Evolutionary conservation across 2,888 invertebrate genomes (phyloP), one percentile per base, ranked within the genome.

Genomic region (Amaurobius ferox): DNA sequence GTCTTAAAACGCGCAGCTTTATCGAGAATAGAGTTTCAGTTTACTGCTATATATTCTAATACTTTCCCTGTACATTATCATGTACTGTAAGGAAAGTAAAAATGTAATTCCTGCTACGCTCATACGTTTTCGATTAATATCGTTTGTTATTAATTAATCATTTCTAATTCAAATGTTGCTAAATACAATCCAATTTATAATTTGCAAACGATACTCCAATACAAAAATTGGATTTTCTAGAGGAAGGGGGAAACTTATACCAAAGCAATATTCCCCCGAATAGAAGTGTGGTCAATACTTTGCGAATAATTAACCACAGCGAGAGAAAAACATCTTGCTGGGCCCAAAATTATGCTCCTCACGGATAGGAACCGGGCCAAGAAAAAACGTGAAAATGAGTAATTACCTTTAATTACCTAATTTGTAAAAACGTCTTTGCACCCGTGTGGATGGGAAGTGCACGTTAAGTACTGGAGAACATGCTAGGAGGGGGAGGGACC

Each of bases 401-500:
- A 39, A 72, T 78, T 85, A 39, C 71, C 77, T 85, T 77, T 85
- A 85, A 85, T 77, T 76, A 85, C 72, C 66, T 77, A 77, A 77
- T 77, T 77, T 72, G 66, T 32, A 26, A 39, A 67, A 77, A 66
- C 77, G 67, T 67, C 72, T 78, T 66, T 68, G 66, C 61, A 70
- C 74, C 64, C 72, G 72, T n/a, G n/a, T 32, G 71, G 35, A 85
- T 19, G 66, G 35, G 64, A 77, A 62, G 81, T 62, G 64, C 70
- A 81, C 67, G 67, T 48, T 32, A 72, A 67, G 72, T 66, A 35
- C 35, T 19, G 64, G 26, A 68, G 70, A 83, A 74, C 39, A 74
- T 67, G 80, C 61, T 39, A 28, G 30, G 40, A 64, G 70, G 23
- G 44, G 29, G 28, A 13, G 23, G 44, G 29, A 35, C 23, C 40